Evolutionary conservation across 1,140 invertebrate species (phyloP).

Genomic region (Ectropis grisescens): DNA sequence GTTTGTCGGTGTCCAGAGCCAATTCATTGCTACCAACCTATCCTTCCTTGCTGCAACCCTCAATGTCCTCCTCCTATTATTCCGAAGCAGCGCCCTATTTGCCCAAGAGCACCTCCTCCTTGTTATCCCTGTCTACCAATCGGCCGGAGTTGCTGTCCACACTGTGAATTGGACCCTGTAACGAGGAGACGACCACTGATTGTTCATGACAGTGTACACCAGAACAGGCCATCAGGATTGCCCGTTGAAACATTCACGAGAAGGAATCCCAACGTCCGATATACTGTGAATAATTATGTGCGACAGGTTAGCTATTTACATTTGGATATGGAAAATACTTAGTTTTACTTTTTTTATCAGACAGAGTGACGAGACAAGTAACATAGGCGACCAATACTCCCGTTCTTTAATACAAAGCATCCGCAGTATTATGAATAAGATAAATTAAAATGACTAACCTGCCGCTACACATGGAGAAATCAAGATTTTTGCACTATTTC

Average conservation of each 20-base stretch:
- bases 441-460: too few relatives aligned
- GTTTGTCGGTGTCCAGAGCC: conserved; percentile 49
- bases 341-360: too few relatives aligned
- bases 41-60: conserved; percentile 51
- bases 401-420: too few relatives aligned
- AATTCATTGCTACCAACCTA: conserved; percentile 41
- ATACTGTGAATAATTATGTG: conserved; percentile 33
- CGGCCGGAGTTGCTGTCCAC: conserved; percentile 31
- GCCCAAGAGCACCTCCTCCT: conserved; percentile 42
- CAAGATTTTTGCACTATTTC: too few relatives aligned
- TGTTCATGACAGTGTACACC: conserved; percentile 41
- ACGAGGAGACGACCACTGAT: conserved; percentile 45
- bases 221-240: conserved; percentile 27
- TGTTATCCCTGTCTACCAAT: conserved; percentile 39
- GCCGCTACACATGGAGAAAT: too few relatives aligned
- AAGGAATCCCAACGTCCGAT: conserved; percentile 37
- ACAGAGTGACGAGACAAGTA: too few relatives aligned
- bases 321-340: too few relatives aligned
- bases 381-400: too few relatives aligned
- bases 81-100: conserved; percentile 49
- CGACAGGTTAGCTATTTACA: too few relatives aligned
- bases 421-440: too few relatives aligned
- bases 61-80: conserved; percentile 50
- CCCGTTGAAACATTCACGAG: conserved; percentile 36
- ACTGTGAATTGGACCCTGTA: conserved; percentile 47